phyloP scores from a whole-genome alignment of 2,797 vertebrate species.

The Oceanodroma leucorhoa region DNA sequence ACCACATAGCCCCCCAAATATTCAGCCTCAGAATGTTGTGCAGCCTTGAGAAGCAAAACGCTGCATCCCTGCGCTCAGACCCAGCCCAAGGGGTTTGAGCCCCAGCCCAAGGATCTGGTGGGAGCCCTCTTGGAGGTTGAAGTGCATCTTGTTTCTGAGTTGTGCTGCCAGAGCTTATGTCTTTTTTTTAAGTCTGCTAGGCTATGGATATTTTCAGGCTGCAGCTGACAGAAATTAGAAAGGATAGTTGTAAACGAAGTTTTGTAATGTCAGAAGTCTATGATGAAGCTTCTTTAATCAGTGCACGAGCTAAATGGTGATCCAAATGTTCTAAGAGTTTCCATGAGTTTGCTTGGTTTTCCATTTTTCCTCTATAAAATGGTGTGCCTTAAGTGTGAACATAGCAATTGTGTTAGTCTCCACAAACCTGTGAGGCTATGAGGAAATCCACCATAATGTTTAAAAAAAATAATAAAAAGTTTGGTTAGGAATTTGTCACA shows the following conservation, averaged over 20 bases:
- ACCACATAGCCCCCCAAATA: background rate
- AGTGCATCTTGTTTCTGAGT: background rate
- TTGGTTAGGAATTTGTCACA: background rate
- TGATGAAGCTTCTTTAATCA: background rate
- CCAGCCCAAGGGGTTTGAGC: background rate
- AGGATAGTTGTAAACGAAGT: background rate
- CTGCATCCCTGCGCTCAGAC: fast-evolving
- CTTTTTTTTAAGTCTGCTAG: background rate
- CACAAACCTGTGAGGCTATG: background rate
- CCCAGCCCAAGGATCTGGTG: background rate
- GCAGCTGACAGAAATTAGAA: constrained; percentile 44
- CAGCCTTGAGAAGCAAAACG: background rate
- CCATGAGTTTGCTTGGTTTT: background rate
- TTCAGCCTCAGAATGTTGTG: background rate
- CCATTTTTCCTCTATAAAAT: background rate
- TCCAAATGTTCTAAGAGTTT: background rate
- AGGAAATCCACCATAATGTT: background rate
- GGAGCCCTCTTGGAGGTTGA: background rate
- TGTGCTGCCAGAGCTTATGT: background rate
- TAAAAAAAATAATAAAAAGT: background rate
- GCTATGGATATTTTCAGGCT: background rate
- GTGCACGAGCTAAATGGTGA: background rate
- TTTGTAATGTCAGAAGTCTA: background rate
- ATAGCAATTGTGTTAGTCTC: background rate
- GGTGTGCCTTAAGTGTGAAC: background rate